Base-by-base conservation (phyloP, 1,140 invertebrate species). In the Rhagoletis zephyria region DNA sequence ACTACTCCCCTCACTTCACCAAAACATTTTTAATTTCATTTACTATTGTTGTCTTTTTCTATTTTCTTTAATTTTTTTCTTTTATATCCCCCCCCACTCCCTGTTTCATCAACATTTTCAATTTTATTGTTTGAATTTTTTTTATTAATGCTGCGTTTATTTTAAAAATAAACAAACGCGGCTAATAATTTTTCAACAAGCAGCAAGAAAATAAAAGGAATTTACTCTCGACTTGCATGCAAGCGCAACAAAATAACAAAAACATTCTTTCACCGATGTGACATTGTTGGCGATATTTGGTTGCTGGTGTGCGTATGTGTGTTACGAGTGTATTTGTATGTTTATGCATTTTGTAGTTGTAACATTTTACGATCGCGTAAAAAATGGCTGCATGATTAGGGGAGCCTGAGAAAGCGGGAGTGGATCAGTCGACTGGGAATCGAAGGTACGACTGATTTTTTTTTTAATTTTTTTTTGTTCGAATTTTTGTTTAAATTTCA, bases 101-200 rank as follows among this genome's bases (percentile, higher is more conserved):
- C 42, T 74, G 67, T 48, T 74, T 74, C 45, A 30, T 30, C 30
- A 30, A 74, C 42, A 45, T 85, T 30, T 59, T 56, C 81, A 40
- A 85, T 51, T 85, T 59, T 85, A 85, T 30, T 85, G 59, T 59
- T 59, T 85, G 59, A 16, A 85, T 85, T 74, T 74, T 30, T 30
- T 74, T 74, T 74, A 74, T 74, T 74, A 74, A 74, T 74, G 42
- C 67, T 74, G 67, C 45, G 56, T 16, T 85, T 85, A 30, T 85
- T 60, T 59, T 61, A 56, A 85, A 85, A 85, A 85, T 85, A 85
- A 85, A 85, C 59, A 61, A 85, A 85, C 45, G 81, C 81, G 48
- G 48, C 81, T 59, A 85, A 85, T 85, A 59, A 74, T 74, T 74
- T 74, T 74, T 74, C 42, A 74, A 74, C 67, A 74, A 74, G 40